Evolutionary conservation across 2,797 vertebrate species (phyloP).

Genomic region (Bradypodion ventrale): DNA sequence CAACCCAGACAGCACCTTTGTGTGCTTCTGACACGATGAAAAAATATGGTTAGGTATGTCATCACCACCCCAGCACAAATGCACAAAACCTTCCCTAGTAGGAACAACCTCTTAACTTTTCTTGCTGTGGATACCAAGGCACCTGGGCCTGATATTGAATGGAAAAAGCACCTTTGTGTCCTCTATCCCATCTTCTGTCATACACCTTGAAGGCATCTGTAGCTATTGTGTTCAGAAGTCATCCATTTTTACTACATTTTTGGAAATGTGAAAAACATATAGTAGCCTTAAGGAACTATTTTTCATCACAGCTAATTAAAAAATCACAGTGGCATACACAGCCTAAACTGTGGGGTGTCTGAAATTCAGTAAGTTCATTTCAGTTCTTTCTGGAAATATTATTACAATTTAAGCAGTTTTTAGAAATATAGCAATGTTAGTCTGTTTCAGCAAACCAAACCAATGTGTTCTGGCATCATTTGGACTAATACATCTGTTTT

Average conservation of each 20-base stretch:
- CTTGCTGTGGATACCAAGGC: too few relatives aligned
- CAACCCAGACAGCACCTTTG: too few relatives aligned
- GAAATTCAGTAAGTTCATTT: too few relatives aligned
- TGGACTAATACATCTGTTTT: neutral
- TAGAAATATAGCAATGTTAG: neutral
- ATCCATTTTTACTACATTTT: too few relatives aligned
- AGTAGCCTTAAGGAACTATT: neutral
- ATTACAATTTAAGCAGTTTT: neutral
- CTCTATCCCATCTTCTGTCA: too few relatives aligned
- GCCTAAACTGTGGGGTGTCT: too few relatives aligned
- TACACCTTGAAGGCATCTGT: neutral
- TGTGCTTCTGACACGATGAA: too few relatives aligned
- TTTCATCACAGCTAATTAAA: neutral
- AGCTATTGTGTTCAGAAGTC: too few relatives aligned
- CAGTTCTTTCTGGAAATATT: neutral
- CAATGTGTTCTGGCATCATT: neutral
- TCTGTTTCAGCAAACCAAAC: neutral
- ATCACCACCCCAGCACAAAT: too few relatives aligned
- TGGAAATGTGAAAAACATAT: neutral
- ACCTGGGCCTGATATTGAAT: neutral
- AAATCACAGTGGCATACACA: neutral
- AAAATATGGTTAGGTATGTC: too few relatives aligned
- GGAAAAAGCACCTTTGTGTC: neutral
- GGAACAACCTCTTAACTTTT: neutral
- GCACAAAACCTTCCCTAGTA: neutral